Evolutionary conservation across 2,113 vertebrate genomes (phyloP).

Genomic region (Choloepus hoffmanni): DNA sequence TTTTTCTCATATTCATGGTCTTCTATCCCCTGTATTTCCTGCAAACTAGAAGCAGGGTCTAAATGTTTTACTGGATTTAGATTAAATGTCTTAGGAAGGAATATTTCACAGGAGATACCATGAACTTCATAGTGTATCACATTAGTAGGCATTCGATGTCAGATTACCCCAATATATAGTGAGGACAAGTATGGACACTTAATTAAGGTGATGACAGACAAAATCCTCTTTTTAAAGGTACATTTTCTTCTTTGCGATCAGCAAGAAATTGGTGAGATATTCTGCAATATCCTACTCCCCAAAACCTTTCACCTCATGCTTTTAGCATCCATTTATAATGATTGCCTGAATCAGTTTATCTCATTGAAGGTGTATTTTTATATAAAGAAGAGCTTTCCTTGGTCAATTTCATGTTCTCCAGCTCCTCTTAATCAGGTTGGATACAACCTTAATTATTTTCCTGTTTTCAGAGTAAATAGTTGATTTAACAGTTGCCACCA

Average conservation of each 20-base stretch:
- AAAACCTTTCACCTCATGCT: not conserved
- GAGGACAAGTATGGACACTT: not conserved
- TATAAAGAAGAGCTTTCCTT: not conserved
- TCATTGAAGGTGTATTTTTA: not conserved
- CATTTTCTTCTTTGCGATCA: not conserved
- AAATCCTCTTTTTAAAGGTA: not conserved
- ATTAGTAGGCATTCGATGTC: not conserved
- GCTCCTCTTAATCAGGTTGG: not conserved
- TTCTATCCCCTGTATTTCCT: not conserved
- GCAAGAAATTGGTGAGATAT: not conserved
- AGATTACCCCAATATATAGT: not conserved
- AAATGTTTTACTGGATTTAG: not conserved
- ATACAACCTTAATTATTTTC: not conserved
- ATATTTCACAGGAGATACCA: not conserved
- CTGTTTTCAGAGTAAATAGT: not conserved
- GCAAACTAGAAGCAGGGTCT: not conserved
- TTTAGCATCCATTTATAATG: not conserved
- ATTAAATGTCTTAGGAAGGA: not conserved
- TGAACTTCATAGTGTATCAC: not conserved
- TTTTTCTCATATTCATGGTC: not conserved
- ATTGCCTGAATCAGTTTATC: not conserved
- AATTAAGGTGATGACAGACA: not conserved
- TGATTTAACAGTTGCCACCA: not conserved
- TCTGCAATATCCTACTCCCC: not conserved
- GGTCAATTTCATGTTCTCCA: not conserved